phyloP scores from a whole-genome alignment of 2,113 vertebrate genomes.

The Gavia stellata region DNA sequence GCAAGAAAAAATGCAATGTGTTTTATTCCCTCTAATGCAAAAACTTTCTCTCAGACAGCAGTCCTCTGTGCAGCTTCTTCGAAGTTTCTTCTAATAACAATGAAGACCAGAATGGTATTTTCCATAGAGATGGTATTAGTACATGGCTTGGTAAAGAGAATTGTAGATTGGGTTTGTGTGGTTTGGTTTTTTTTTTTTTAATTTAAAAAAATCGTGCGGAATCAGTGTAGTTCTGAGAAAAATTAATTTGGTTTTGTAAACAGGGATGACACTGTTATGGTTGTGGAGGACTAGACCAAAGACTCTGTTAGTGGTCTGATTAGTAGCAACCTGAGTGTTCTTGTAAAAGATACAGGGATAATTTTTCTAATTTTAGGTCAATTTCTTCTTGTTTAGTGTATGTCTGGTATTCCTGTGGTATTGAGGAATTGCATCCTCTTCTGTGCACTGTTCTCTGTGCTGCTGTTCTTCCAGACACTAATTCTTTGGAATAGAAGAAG shows the following conservation, averaged over 20 bases:
- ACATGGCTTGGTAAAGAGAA: neutral
- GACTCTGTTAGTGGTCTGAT: neutral
- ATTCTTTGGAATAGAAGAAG: neutral
- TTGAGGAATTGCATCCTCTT: neutral
- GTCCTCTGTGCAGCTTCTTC: neutral
- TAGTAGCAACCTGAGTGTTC: neutral
- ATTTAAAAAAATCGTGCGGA: neutral
- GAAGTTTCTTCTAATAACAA: neutral
- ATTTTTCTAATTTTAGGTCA: neutral
- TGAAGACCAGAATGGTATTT: neutral
- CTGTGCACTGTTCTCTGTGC: neutral
- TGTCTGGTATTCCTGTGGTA: neutral
- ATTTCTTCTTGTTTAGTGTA: neutral
- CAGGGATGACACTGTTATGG: rapidly evolving
- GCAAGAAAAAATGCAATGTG: neutral
- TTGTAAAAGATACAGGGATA: neutral
- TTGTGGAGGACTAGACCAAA: neutral
- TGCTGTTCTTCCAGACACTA: neutral
- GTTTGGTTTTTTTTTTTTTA: neutral
- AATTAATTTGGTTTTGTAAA: neutral
- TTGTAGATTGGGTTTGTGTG: neutral
- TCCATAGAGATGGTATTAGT: neutral
- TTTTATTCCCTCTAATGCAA: neutral
- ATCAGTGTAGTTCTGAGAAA: neutral
- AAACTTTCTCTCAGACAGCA: neutral